Evolutionary conservation across 1,140 invertebrate genomes (phyloP).

Genomic region (Drosophila persimilis): DNA sequence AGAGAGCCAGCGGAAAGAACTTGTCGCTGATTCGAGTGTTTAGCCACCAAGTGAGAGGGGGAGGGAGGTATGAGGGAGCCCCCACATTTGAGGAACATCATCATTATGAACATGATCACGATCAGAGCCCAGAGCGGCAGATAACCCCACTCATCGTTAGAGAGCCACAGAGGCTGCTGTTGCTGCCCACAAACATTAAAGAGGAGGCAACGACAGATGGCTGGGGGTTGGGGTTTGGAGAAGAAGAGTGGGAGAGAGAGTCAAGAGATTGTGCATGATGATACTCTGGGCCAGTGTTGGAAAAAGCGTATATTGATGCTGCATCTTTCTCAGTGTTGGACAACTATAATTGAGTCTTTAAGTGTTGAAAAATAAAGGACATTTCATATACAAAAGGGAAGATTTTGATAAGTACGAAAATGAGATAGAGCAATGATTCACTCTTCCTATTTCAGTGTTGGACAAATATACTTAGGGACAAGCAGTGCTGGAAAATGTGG

Average conservation of each 20-base stretch:
- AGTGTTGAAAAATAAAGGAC: too few species aligned
- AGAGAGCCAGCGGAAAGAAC: slow-evolving; percentile 18
- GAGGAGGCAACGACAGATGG: slow-evolving; percentile 14
- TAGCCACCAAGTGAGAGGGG: neutral
- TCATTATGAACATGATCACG: slow-evolving; percentile 51
- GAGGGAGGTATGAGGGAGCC: neutral
- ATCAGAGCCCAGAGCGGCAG: slow-evolving; percentile 41
- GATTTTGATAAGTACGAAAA: too few species aligned
- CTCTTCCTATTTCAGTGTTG: too few species aligned
- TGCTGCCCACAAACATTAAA: slow-evolving; percentile 31
- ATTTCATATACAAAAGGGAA: too few species aligned
- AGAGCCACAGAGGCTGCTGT: neutral
- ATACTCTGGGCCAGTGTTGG: too few species aligned
- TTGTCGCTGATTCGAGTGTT: slow-evolving; percentile 60
- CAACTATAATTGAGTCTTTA: too few species aligned
- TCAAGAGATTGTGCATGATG: slow-evolving; percentile 12
- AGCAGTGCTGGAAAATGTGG: too few species aligned
- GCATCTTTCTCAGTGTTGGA: too few species aligned
- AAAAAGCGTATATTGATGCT: neutral
- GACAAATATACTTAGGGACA: too few species aligned
- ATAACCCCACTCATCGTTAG: slow-evolving; percentile 47
- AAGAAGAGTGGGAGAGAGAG: neutral
- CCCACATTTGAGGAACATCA: slow-evolving; percentile 50
- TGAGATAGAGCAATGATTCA: too few species aligned
- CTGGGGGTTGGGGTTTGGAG: neutral